Evolutionary conservation across 2,888 invertebrate species (phyloP), one percentile per base, ranked within the genome.

Genomic region (Acheta domesticus): DNA sequence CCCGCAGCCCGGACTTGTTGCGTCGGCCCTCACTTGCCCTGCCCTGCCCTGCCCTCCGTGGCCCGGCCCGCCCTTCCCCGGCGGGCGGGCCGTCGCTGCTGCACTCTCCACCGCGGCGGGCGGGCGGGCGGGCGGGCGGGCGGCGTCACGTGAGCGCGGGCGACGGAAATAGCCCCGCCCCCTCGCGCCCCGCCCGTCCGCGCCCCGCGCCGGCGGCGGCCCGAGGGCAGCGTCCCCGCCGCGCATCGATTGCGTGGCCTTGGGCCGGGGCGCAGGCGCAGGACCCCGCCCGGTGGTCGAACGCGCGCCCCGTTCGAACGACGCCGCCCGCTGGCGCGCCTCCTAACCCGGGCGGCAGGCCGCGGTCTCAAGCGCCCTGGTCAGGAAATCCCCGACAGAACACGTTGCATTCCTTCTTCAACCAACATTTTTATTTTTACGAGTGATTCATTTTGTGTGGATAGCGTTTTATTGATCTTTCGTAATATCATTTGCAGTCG

Each of bases 171-270:
- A 62, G n/a, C n/a, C 62, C 62, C 62, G 62, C 62, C 16, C 16
- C 16, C 62, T 19, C 62, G 62, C 62, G 62, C 14, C 14, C 12
- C 14, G 62, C 14, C 19, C n/a, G n/a, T n/a, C 62, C 16, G 62
- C 14, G 62, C 19, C 19, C 62, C 16, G 14, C 62, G 3, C 62
- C n/a, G 12, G 62, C n/a, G 62, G 62, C 62, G 62, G 16, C 73
- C 74, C 74, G 78, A 79, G 79, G 79, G 79, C 79, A 79, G 79
- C 79, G 79, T 75, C 79, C 62, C 62, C 62, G 62, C 62, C 79
- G 73, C 62, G 76, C 79, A 76, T 76, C 79, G 78, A 79, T 79
- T 79, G 76, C 76, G 14, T 76, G 79, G 76, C 79, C 79, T 79
- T 79, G 76, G 62, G 62, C 62, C 62, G 62, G 14, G 62, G 62